phyloP scores from a whole-genome alignment of 2,797 vertebrate species.

The Myotis daubentonii region DNA sequence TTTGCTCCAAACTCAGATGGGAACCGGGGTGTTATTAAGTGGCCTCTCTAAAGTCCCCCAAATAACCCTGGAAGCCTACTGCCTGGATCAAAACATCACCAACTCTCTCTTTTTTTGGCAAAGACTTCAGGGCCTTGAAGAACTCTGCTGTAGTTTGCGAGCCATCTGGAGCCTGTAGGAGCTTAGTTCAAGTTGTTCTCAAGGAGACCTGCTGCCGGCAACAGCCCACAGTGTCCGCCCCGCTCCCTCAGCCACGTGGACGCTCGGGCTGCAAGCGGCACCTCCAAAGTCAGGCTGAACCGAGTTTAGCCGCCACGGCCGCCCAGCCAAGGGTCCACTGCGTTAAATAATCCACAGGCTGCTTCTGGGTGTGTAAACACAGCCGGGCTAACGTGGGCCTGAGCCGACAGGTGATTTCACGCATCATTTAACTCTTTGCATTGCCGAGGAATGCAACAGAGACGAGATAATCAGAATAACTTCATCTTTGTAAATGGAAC shows the following conservation, averaged over 20 bases:
- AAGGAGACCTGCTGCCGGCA: conserved; percentile 71
- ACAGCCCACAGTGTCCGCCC: conserved; percentile 17
- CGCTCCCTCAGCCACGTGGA: conserved; percentile 43
- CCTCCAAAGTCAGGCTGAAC: conserved; percentile 51
- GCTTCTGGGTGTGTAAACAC: conserved; percentile 55
- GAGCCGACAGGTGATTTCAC: conserved; percentile 82
- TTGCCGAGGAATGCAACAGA: conserved; percentile 70
- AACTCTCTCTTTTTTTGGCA: neutral
- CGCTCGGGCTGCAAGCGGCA: neutral
- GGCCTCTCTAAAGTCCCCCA: neutral
- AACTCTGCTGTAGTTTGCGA: neutral
- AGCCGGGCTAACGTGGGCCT: neutral
- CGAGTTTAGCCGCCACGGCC: neutral
- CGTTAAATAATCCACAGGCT: conserved; percentile 41
- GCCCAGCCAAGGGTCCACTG: conserved; percentile 25
- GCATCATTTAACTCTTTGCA: conserved; percentile 84
- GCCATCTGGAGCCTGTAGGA: conserved; percentile 73
- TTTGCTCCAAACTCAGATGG: neutral
- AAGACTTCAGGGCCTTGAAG: neutral
- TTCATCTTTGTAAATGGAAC: conserved; percentile 43
- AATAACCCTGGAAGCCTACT: neutral
- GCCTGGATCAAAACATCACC: neutral
- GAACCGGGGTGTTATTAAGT: neutral
- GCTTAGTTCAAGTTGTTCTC: conserved; percentile 71
- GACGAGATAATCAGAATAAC: conserved; percentile 68